These are phyloP conservation scores for Sepiola atlantica DNA, from an alignment of 2,888 invertebrate genomes.

Conservation along the genomic window DNA sequence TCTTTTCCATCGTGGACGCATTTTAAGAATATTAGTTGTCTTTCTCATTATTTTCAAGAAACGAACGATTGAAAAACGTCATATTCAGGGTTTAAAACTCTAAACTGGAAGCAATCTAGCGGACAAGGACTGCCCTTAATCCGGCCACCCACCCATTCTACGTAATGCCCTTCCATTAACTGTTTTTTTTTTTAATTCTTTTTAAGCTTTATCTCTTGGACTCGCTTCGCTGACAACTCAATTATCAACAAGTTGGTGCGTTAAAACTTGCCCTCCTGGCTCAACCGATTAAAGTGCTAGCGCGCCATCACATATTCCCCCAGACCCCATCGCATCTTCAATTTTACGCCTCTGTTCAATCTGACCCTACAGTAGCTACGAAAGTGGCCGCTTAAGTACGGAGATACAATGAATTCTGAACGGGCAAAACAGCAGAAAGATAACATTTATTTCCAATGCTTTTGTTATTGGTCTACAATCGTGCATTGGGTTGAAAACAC, in stretches of 20 bases:
- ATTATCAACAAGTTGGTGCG: conserved; percentile 23
- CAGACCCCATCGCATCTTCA: not conserved
- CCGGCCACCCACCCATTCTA: not conserved
- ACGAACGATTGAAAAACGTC: too few species aligned
- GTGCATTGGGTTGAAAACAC: not conserved
- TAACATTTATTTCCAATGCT: not conserved
- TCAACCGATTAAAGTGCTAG: not conserved
- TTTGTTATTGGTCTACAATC: not conserved
- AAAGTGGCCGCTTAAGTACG: not conserved
- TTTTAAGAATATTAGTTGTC: too few species aligned
- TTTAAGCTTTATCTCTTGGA: not conserved
- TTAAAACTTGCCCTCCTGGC: not conserved
- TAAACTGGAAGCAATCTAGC: not conserved
- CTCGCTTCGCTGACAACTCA: not conserved
- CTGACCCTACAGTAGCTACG: not conserved
- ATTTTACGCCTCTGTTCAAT: not conserved
- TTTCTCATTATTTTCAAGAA: too few species aligned
- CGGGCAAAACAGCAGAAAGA: not conserved
- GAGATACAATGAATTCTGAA: not conserved
- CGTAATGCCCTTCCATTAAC: not conserved
- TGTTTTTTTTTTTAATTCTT: not conserved
- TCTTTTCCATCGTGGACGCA: too few species aligned
- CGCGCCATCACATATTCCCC: not conserved
- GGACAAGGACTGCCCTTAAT: not conserved
- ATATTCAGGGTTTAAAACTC: too few species aligned